Evolutionary conservation across 1,140 invertebrate species (phyloP).

Genomic region (Leptinotarsa undecemlineata): DNA sequence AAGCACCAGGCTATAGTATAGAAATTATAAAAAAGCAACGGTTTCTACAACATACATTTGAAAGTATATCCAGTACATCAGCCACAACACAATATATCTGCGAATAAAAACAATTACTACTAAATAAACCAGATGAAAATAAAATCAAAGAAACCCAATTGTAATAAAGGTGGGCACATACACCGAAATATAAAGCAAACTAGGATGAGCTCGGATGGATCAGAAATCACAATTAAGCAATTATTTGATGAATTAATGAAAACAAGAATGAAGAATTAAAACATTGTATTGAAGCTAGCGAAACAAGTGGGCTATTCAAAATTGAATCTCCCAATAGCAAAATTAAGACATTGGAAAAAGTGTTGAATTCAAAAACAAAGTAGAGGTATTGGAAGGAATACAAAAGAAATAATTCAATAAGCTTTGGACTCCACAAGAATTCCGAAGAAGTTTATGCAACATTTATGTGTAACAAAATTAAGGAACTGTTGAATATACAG

Average conservation of each 20-base stretch:
- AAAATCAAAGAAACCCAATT: no score
- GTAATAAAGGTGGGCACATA: no score
- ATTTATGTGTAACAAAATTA: background rate
- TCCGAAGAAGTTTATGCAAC: background rate
- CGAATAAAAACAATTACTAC: no score
- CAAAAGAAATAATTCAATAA: background rate
- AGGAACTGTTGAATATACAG: background rate
- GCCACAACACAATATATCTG: no score
- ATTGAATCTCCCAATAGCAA: conserved; percentile 2
- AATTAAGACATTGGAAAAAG: background rate
- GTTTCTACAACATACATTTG: no score
- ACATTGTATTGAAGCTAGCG: conserved; percentile 7
- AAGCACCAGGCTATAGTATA: no score
- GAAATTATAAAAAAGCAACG: no score
- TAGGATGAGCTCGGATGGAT: background rate
- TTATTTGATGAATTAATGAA: conserved; percentile 1
- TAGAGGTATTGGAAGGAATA: background rate
- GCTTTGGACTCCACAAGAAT: background rate
- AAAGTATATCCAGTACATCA: no score
- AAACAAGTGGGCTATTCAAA: background rate
- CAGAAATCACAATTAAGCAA: background rate
- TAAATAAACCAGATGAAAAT: no score
- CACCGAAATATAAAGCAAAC: no score
- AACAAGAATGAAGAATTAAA: conserved; percentile 2
- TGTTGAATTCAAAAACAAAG: background rate